Conservation (phyloP, 2,888 invertebrate genomes). For the Acleris literana region DNA sequence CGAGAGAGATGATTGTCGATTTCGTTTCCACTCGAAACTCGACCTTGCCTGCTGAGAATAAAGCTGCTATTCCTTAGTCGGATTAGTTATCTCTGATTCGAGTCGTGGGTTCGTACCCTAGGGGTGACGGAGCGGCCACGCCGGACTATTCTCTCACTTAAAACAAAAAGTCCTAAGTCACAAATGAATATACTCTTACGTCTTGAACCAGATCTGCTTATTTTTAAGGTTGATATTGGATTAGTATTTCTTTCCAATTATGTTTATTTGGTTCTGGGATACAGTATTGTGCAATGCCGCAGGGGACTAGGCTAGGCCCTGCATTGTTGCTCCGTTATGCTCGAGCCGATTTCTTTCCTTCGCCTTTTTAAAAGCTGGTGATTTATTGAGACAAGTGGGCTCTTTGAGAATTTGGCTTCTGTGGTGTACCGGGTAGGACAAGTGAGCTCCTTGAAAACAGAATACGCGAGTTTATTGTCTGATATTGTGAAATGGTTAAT, state of each 20-base stretch:
- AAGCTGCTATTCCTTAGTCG: slow-evolving; percentile 41
- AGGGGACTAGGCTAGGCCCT: slow-evolving; percentile 56
- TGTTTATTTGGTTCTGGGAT: slow-evolving; percentile 51
- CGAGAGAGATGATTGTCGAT: slow-evolving; percentile 57
- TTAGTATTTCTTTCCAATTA: not conserved
- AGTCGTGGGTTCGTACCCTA: slow-evolving; percentile 36
- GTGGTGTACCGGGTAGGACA: not conserved
- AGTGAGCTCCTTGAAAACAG: not conserved
- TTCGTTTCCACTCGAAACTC: slow-evolving; percentile 32
- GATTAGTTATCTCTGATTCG: slow-evolving; percentile 23
- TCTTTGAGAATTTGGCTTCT: slow-evolving; percentile 3
- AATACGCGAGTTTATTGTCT: not conserved
- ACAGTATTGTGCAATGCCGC: slow-evolving; percentile 64
- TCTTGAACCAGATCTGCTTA: not conserved
- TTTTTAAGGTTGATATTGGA: not conserved
- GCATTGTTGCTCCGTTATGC: slow-evolving; percentile 54
- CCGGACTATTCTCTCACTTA: slow-evolving; percentile 6
- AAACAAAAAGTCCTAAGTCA: slow-evolving; percentile 7
- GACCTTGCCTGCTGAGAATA: slow-evolving; percentile 37
- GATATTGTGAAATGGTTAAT: too few relatives aligned
- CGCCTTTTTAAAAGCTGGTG: slow-evolving; percentile 41
- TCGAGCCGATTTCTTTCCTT: slow-evolving; percentile 44
- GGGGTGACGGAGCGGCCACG: slow-evolving; percentile 40
- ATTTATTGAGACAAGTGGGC: slow-evolving; percentile 31
- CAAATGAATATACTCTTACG: not conserved